A percentile compares a stretch with the other conserved stretches of the same genome.
phyloP scores from a whole-genome alignment of 2,888 invertebrate genomes.

The Drosophila lacicola region DNA sequence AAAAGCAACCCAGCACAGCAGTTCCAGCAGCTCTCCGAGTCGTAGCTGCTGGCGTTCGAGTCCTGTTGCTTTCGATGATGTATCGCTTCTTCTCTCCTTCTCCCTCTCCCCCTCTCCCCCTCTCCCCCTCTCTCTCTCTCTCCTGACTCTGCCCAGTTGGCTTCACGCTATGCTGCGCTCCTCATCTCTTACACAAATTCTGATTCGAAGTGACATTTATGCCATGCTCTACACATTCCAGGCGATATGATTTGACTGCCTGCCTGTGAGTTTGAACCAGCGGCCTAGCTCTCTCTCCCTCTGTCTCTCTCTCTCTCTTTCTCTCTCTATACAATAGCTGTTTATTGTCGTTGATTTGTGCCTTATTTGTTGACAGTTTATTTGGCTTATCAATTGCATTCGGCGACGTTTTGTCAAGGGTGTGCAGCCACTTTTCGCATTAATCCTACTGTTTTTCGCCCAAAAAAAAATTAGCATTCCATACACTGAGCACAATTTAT shows the following conservation, averaged over 20 bases:
- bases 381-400: slow-evolving; percentile 76
- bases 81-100: no score
- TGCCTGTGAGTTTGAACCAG: slow-evolving; percentile 35
- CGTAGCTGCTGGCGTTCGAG: slow-evolving; percentile 57
- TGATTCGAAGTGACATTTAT: slow-evolving; percentile 84
- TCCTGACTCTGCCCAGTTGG: slow-evolving; percentile 50
- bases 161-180: slow-evolving; percentile 78
- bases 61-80: slow-evolving; percentile 82
- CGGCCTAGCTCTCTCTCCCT: no score
- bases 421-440: slow-evolving; percentile 38
- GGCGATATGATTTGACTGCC: slow-evolving; percentile 73
- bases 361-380: slow-evolving; percentile 83
- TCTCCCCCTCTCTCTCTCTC: background rate
- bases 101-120: slow-evolving; percentile 1
- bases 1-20: slow-evolving; percentile 34
- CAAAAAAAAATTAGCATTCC: slow-evolving; percentile 49
- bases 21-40: slow-evolving; percentile 18
- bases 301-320: no score
- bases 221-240: slow-evolving; percentile 82
- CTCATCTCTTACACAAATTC: slow-evolving; percentile 76
- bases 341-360: slow-evolving; percentile 80
- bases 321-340: slow-evolving; percentile 51
- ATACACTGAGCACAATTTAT: slow-evolving; percentile 48
- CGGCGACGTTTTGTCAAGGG: slow-evolving; percentile 46
- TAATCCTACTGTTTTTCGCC: slow-evolving; percentile 47